Evolutionary conservation across 2,888 invertebrate genomes (phyloP).

Genomic region (Oconnorella tubifera): DNA sequence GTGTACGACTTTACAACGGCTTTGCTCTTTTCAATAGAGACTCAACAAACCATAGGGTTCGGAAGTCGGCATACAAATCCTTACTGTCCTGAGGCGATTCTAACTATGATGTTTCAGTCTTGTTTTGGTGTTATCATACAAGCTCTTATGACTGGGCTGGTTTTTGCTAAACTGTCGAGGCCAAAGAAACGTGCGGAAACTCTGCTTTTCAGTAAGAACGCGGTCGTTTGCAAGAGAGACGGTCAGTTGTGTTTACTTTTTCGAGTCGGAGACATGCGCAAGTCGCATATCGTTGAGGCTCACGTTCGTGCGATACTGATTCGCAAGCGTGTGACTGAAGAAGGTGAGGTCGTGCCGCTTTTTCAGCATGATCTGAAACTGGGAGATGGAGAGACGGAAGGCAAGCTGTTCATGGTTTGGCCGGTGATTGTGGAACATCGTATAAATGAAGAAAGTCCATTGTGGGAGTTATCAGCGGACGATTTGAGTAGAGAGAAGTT

Average conservation of each 20-base stretch:
- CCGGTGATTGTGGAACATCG: conserved; percentile 94
- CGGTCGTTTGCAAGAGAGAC: conserved; percentile 70
- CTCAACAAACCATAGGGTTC: conserved; percentile 40
- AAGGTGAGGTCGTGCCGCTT: conserved; percentile 89
- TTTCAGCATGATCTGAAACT: conserved; percentile 57
- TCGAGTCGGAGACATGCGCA: conserved; percentile 56
- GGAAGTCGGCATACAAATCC: conserved; percentile 32
- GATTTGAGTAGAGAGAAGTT: conserved; percentile 88
- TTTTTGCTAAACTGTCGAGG: conserved; percentile 81
- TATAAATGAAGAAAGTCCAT: conserved; percentile 84
- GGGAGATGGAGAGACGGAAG: conserved; percentile 68
- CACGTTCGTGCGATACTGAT: conserved; percentile 90
- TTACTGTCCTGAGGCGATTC: conserved; percentile 63
- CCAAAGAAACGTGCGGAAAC: conserved; percentile 93
- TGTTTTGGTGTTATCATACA: conserved; percentile 76
- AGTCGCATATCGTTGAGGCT: conserved; percentile 65
- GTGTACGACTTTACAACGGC: conserved; percentile 79
- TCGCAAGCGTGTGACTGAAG: conserved; percentile 83
- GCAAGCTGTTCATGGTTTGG: conserved; percentile 97
- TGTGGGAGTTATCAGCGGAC: conserved; percentile 84
- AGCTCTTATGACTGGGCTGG: conserved; percentile 71
- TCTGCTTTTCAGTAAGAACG: conserved; percentile 80
- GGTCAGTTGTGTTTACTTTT: conserved; percentile 54
- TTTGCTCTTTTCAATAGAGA: conserved; percentile 37
- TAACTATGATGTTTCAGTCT: conserved; percentile 83